Evolutionary conservation across 2,888 invertebrate species (phyloP), one percentile per base, ranked within the genome.

Genomic region (Hirudinaria manillensis): DNA sequence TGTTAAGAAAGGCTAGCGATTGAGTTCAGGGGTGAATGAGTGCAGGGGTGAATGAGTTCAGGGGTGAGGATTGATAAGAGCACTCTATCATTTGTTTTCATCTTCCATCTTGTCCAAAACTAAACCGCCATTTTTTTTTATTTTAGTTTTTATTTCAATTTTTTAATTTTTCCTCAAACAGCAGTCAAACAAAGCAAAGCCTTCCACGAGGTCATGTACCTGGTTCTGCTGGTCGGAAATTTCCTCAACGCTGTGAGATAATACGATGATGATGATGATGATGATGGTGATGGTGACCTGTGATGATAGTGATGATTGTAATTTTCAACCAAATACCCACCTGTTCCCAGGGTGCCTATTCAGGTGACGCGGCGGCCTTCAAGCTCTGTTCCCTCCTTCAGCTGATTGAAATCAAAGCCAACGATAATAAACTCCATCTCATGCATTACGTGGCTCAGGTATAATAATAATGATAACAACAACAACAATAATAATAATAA

Each of bases 201-300:
- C 19, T 81, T 88, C 19, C 85, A 84, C 70, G 85, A 87, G 76
- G 84, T 88, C 75, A 80, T 88, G 51, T 86, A 85, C 32, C 80
- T 87, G 71, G 84, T 88, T 29, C 82, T 88, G 32, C 83, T 86
- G 13, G 83, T 86, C 10, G 88, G 88, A 70, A 88, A 88, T 81
- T 87, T 86, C 78, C 82, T 88, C 53, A 88, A 88, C 80, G 91
- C 94, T 77, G 91, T 91, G 87, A 88, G 89, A 86, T 29, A 74
- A 53, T 53, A 36, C n/a, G 29, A 74, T 45, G 29, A 34, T 71
- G 32, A 29, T 29, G 24, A 29, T 34, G n/a, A 29, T 29, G 34
- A 29, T 24, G 34, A 68, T 68, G 32, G 29, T 24, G 13, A 4
- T 24, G 13, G 16, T 29, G 16, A 4, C 13, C 10, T 6, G 10